Base-by-base conservation (phyloP, 2,113 vertebrate genomes). In the Nyctibius bracteatus region DNA sequence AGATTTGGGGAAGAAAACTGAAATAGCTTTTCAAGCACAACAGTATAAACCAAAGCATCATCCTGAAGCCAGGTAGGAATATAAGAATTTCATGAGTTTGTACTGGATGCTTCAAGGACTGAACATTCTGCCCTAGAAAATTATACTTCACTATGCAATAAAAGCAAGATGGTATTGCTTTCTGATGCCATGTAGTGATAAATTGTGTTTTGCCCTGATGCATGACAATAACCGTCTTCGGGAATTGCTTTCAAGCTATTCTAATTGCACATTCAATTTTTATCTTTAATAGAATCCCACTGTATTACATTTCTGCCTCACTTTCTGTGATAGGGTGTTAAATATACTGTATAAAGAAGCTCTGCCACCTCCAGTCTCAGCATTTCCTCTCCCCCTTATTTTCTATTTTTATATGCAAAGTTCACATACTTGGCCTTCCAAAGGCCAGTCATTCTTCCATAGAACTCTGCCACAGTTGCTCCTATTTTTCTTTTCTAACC, bases 11-110 rank as follows among this genome's bases (percentile, higher is more conserved):
- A 92, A 75, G 71, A 87, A 86, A 63, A 24, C 41, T 37, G 91
- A 88, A 88, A 41, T 35, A 72, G 2, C 55, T 78, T 81, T 77
- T 89, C 66, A 14, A 94, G 43, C 51, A 78, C 78, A 92, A 43
- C 41, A 82, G 43, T 39, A 67, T 39, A 77, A 87, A 62, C 20
- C 37, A 67, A 88, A 84, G 35, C 71, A 88, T 71, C 30, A 57
- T 81, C 43, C 71, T 83, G 81, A 91, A 88, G 23, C 37, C 84
- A 94, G 97, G 97, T 97, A 97, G 46, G 96, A 94, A 90, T 47
- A 18, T 6, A 81, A 79, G 39, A 82, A 95, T 73, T 79, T 61
- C 2, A 58, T 54, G 28, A 51, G 14, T 47, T 79, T 72, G 18
- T 58, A 66, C 62, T 66, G 14, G 28, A 49, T 71, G 31, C 12